Conservation (phyloP, 2,113 vertebrate species). For the Cettia cetti region DNA sequence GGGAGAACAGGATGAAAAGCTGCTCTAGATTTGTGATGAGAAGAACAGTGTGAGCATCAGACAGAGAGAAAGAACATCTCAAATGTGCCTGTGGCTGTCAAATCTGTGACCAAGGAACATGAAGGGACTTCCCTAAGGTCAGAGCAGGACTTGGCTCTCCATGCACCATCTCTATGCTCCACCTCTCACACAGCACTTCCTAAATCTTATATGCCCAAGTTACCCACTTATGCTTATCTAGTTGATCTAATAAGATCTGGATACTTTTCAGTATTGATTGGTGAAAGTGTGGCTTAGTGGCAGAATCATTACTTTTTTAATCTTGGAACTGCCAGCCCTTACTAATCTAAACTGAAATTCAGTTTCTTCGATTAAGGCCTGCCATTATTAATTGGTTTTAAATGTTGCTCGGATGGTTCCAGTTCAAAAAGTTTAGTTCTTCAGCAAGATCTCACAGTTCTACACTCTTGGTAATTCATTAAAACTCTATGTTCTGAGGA, state of each 20-base stretch:
- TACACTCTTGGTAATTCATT: background rate
- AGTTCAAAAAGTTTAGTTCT: constrained; percentile 53
- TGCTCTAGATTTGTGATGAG: background rate
- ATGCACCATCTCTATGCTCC: accelerated
- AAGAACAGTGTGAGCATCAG: background rate
- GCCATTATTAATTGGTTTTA: constrained; percentile 74
- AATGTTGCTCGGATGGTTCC: constrained; percentile 42
- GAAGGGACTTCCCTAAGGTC: background rate
- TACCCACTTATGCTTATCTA: constrained; percentile 36
- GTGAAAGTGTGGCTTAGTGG: constrained; percentile 63
- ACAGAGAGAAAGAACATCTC: background rate
- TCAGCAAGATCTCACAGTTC: background rate
- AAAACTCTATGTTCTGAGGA: background rate
- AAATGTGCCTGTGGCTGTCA: background rate
- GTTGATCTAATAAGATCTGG: constrained; percentile 58
- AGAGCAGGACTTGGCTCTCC: background rate
- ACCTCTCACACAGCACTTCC: background rate
- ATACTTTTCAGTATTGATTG: constrained; percentile 67
- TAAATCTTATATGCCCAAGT: background rate
- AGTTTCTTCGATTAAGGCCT: constrained; percentile 61
- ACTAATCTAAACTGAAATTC: constrained; percentile 66
- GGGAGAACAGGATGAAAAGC: background rate
- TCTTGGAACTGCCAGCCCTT: constrained; percentile 61
- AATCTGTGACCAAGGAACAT: background rate
- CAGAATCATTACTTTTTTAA: constrained; percentile 76